Percentiles rank a stretch among this genome's conserved stretches.
These are phyloP conservation scores for Drosophila bunnanda DNA, from an alignment of 2,888 invertebrate species.

Conservation along the genomic window DNA sequence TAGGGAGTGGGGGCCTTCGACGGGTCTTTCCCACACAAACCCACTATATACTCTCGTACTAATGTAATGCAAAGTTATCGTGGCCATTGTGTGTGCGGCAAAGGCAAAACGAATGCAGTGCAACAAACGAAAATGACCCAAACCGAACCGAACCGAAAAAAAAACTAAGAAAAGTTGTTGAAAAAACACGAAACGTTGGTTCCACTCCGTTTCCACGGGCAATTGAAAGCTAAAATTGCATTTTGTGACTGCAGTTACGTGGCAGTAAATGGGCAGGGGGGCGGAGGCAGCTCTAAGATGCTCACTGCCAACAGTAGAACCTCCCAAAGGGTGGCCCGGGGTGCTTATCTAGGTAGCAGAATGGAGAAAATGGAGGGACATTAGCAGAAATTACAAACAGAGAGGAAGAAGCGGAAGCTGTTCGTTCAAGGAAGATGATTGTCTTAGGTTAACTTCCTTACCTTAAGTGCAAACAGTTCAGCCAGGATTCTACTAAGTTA, in stretches of 20 bases:
- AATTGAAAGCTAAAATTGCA: constrained; percentile 81
- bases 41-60: constrained; percentile 53
- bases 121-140: constrained; percentile 72
- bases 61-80: constrained; percentile 79
- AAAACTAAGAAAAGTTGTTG: constrained; percentile 10
- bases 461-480: constrained; percentile 4
- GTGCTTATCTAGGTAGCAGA: constrained; percentile 1
- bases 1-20: constrained; percentile 2
- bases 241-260: constrained; percentile 64
- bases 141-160: constrained; percentile 34
- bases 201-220: constrained; percentile 63
- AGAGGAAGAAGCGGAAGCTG: constrained; percentile 7
- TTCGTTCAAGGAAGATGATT: not conserved
- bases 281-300: constrained; percentile 33
- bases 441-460: not conserved
- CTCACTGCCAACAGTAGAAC: constrained; percentile 27
- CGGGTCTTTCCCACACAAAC: constrained; percentile 66
- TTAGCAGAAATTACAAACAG: constrained; percentile 17
- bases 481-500: not conserved
- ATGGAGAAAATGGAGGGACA: constrained; percentile 22
- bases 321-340: constrained; percentile 25
- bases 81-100: constrained; percentile 72
- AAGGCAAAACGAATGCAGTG: constrained; percentile 73
- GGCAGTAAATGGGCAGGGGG: constrained; percentile 4
- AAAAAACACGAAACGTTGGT: constrained; percentile 32